Evolutionary conservation across 2,888 invertebrate species (phyloP), one percentile per base, ranked within the genome.

Genomic region (Teinopalpus imperialis): DNA sequence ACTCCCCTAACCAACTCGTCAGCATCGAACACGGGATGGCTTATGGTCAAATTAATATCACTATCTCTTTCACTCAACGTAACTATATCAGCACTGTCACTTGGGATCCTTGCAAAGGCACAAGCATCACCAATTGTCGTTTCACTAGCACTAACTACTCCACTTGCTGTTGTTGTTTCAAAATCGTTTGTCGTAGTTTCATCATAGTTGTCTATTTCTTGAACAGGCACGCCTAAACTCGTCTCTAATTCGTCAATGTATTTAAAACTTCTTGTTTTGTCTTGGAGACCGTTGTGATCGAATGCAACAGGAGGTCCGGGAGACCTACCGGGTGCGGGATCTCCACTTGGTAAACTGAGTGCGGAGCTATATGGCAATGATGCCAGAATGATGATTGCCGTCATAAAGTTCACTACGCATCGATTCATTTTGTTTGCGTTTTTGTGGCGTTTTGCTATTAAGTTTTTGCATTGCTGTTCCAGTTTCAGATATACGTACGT

Each of bases 301-400:
- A 32, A 48, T 12, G 51, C 35, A 20, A 52, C 42, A 57, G 92
- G 92, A 56, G 92, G 92, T 26, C 92, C 92, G 7, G 92, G 92
- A 0, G 92, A 92, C 24, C 93, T 81, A 3, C 92, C 92, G 0
- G 92, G 93, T 0, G 92, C 92, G 7, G 92, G 92, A 67, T 93
- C 93, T 42, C 91, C 92, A 57, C 85, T 90, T 8, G 90, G 89
- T 30, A 86, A 59, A 46, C 69, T 81, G 35, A 86, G 54, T 0
- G 79, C 67, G 2, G 81, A 82, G 51, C 75, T 81, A 64, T 81
- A 83, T 70, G 88, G 88, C 69, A 88, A 63, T 48, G 68, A 66
- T 40, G 77, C 71, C 46, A 87, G 55, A 36, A 85, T 77, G 48
- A 77, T 60, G 39, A 81, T 56, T 10, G 69, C 64, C 44, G 71